These are phyloP conservation scores for Baronia brevicornis DNA, from an alignment of 2,888 invertebrate genomes.

Conservation along the genomic window DNA sequence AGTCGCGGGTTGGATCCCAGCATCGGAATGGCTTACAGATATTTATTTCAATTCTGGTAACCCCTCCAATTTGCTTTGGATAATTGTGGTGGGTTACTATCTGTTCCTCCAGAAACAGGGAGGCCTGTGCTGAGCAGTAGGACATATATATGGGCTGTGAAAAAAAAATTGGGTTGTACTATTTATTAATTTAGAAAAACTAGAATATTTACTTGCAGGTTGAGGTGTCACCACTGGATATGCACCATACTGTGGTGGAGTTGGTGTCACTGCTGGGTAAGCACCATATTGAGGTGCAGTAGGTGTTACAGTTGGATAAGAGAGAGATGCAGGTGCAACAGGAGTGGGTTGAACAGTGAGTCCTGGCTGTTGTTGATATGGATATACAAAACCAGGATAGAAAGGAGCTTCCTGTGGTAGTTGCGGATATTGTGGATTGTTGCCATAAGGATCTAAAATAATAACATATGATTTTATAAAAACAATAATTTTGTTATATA, in stretches of 20 bases:
- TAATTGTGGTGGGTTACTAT: too few relatives aligned
- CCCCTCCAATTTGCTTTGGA: too few relatives aligned
- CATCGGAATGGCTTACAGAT: too few relatives aligned
- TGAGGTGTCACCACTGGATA: too few relatives aligned
- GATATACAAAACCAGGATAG: constrained; percentile 33
- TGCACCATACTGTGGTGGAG: constrained; percentile 17
- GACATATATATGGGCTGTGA: too few relatives aligned
- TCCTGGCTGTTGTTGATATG: constrained; percentile 20
- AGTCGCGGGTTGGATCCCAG: too few relatives aligned
- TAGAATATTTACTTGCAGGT: too few relatives aligned
- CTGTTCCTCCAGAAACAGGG: too few relatives aligned
- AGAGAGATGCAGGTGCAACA: constrained; percentile 38
- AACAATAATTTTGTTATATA: neutral
- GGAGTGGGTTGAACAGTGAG: constrained; percentile 20
- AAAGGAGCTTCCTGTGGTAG: constrained; percentile 40
- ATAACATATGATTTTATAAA: constrained; percentile 2
- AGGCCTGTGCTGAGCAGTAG: too few relatives aligned
- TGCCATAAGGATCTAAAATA: constrained; percentile 49
- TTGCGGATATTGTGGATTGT: constrained; percentile 45
- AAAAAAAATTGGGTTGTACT: too few relatives aligned
- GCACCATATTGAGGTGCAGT: constrained; percentile 24
- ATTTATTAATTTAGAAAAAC: too few relatives aligned
- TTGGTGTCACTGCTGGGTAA: constrained; percentile 23
- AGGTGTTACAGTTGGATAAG: constrained; percentile 35
- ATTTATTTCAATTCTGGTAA: too few relatives aligned